These are phyloP conservation scores for Phyllotreta cruciferae DNA, from an alignment of 2,888 invertebrate species.

Conservation along the genomic window DNA sequence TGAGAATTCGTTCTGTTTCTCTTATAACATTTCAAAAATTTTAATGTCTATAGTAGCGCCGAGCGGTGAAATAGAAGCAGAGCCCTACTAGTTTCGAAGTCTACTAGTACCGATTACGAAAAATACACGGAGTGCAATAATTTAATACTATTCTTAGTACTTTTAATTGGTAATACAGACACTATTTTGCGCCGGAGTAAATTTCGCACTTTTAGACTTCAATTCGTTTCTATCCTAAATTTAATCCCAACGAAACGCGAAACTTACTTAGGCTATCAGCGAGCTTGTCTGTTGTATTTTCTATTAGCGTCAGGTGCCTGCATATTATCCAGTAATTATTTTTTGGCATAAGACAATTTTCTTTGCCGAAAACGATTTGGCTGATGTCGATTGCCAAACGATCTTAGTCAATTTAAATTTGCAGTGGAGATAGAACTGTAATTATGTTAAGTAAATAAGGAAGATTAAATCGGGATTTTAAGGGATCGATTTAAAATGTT, in stretches of 20 bases:
- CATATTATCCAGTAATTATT: conserved; percentile 8
- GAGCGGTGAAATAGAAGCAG: conserved; percentile 42
- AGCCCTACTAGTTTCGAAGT: conserved; percentile 36
- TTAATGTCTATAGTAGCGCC: conserved; percentile 32
- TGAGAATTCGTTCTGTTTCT: conserved; percentile 28
- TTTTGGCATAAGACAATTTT: not conserved
- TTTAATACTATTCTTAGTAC: conserved; percentile 30
- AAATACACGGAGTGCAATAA: conserved; percentile 41
- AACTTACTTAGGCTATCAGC: not conserved
- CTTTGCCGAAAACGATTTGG: not conserved
- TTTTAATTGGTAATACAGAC: no score
- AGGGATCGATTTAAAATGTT: no score
- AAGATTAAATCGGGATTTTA: no score
- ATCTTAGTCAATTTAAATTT: no score
- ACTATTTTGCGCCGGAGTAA: not conserved
- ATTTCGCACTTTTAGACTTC: not conserved
- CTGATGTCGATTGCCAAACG: not conserved
- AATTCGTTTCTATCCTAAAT: not conserved
- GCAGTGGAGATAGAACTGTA: no score
- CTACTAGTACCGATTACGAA: conserved; percentile 41
- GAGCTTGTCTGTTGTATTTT: not conserved
- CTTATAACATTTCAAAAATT: conserved; percentile 30
- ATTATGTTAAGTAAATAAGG: no score
- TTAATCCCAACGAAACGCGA: not conserved
- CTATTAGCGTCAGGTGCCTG: conserved; percentile 1